A percentile compares a stretch with the other conserved stretches of the same genome.
These are phyloP conservation scores for Pyrgilauda ruficollis DNA, from an alignment of 2,113 vertebrate genomes.

Conservation along the genomic window DNA sequence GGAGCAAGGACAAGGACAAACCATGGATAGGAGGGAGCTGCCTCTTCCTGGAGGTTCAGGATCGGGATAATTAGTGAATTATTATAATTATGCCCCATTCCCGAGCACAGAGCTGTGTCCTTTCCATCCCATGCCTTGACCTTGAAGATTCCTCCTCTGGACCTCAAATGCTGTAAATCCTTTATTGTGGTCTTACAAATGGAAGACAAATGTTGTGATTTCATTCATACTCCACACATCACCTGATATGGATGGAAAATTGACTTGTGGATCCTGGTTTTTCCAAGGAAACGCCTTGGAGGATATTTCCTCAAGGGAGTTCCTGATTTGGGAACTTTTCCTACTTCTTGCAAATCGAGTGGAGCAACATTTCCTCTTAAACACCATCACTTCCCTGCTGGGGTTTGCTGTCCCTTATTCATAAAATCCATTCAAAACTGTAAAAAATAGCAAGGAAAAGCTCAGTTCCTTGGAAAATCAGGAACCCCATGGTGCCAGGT, in stretches of 20 bases:
- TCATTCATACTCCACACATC: not conserved
- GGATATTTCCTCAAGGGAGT: not conserved
- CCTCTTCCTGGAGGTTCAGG: too few relatives aligned
- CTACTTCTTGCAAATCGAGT: not conserved
- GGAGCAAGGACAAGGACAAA: too few relatives aligned
- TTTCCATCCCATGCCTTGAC: not conserved
- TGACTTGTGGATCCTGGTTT: not conserved
- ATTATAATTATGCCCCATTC: not conserved
- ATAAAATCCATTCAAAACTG: not conserved
- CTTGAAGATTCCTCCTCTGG: not conserved
- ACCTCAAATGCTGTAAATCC: not conserved
- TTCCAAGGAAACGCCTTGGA: not conserved
- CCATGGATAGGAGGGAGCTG: too few relatives aligned
- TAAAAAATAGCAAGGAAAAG: not conserved
- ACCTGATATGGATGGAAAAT: not conserved
- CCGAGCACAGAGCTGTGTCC: not conserved
- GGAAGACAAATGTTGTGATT: not conserved
- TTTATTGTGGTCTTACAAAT: not conserved
- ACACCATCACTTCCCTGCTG: not conserved
- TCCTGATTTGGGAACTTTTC: not conserved
- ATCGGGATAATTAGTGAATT: not conserved
- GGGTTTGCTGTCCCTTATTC: not conserved
- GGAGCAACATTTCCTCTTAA: not conserved
- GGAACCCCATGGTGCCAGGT: not conserved
- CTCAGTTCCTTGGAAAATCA: not conserved